phyloP scores from a whole-genome alignment of 2,888 invertebrate species.

The Aradus depressus region DNA sequence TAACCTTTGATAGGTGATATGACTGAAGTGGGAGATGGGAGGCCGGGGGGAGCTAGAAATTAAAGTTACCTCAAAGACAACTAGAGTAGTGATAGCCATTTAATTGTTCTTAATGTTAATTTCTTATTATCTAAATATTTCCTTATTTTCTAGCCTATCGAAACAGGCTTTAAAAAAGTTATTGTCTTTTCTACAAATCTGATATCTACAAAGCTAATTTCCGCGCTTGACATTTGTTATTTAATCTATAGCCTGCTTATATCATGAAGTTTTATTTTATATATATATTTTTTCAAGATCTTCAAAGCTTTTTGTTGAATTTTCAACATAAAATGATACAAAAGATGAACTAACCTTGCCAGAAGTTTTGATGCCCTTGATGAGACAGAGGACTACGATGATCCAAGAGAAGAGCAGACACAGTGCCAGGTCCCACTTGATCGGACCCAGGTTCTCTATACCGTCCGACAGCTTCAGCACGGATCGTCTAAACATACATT shows the following conservation, averaged over 20 bases:
- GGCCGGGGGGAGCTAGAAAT: too few species aligned
- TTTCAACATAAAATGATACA: not conserved
- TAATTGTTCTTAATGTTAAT: too few species aligned
- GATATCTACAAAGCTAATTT: too few species aligned
- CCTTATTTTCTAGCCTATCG: too few species aligned
- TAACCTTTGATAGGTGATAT: too few species aligned
- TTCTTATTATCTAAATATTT: too few species aligned
- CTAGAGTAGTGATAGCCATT: too few species aligned
- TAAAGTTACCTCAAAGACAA: too few species aligned
- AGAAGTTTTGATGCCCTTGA: conserved; percentile 62
- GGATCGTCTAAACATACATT: conserved; percentile 50
- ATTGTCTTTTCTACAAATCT: too few species aligned
- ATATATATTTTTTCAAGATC: not conserved
- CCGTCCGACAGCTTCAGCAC: conserved; percentile 64
- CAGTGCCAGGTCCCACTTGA: conserved; percentile 61
- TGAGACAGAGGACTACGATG: conserved; percentile 54
- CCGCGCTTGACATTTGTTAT: conserved; percentile 4
- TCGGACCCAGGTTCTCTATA: conserved; percentile 59
- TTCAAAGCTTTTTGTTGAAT: not conserved
- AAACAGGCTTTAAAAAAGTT: too few species aligned
- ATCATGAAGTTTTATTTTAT: not conserved
- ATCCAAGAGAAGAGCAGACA: conserved; percentile 58
- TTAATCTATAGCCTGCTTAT: too few species aligned
- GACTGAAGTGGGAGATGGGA: too few species aligned
- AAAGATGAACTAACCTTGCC: conserved; percentile 47